phyloP scores from a whole-genome alignment of 92 coral and sea anemone species.

The Nematostella vectensis region DNA sequence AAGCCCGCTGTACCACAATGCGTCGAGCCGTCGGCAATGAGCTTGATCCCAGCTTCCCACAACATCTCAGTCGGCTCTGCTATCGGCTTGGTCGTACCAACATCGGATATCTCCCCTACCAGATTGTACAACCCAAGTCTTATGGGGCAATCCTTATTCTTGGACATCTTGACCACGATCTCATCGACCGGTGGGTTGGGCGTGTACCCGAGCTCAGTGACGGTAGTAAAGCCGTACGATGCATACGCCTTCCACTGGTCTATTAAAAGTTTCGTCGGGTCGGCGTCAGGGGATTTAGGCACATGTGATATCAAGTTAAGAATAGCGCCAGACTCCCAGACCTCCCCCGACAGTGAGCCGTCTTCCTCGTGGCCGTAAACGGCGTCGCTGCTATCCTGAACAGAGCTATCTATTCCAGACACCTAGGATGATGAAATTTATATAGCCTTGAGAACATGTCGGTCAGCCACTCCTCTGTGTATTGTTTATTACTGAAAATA shows the following conservation, averaged over 20 bases:
- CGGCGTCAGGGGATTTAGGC: neutral
- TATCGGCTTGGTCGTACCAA: neutral
- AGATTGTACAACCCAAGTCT: neutral
- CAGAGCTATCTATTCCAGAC: neutral
- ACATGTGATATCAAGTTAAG: neutral
- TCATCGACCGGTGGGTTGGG: neutral
- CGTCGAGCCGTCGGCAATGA: conserved; percentile 66
- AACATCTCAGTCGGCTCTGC: conserved; percentile 15
- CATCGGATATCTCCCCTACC: neutral
- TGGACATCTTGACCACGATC: neutral
- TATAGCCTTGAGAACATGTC: too few relatives aligned
- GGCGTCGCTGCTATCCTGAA: neutral
- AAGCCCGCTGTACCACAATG: conserved; percentile 64
- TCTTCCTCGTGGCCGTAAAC: neutral
- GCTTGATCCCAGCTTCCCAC: conserved; percentile 58
- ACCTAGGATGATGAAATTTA: too few relatives aligned
- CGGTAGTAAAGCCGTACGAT: conserved; percentile 14
- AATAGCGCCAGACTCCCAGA: neutral
- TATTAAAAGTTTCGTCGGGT: neutral
- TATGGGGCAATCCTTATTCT: neutral
- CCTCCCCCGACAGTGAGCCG: neutral
- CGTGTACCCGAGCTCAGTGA: conserved; percentile 8
- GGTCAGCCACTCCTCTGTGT: too few relatives aligned
- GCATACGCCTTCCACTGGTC: conserved; percentile 13
- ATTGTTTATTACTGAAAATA: too few relatives aligned